Evolutionary conservation across 1,140 invertebrate species (phyloP), one percentile per base, ranked within the genome.

Genomic region (Phortica variegata): DNA sequence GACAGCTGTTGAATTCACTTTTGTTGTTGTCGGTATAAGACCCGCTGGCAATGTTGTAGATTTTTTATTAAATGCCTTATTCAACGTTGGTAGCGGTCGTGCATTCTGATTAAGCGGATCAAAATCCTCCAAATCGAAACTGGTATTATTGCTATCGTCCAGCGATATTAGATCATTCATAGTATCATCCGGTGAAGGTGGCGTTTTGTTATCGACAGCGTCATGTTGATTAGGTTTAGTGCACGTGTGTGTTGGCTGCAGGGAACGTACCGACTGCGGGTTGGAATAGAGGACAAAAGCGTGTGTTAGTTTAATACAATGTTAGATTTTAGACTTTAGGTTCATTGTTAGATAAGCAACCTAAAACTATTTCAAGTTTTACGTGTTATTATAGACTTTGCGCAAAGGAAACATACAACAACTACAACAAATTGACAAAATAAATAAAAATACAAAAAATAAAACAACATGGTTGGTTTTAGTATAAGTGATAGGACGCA

Each of bases 31-130:
- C 10, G 23, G 23, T 6, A 5, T 6, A 75, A 79, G 49, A 61
- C 73, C 66, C 62, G 66, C 54, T 61, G 62, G 46, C 77, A 81
- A 54, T 61, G 80, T 55, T 54, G 77, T 78, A 61, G 81, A 74
- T 46, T 65, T 73, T 39, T 49, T 71, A 40, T 77, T 79, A 43
- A 58, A 60, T 6, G 21, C 31, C 23, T 58, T 69, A 15, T 45
- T 51, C 9, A 69, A 18, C 20, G 60, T 39, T 2, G 73, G 73
- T 37, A 75, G 26, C 8, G 73, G 73, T 6, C 71, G 69, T 15
- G 73, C 73, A 56, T 74, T 76, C 49, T 74, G 73, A 54, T 76
- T 76, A 1, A 76, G 43, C 10, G 73, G 73, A 60, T 76, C 73
- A 18, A 76, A 76, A 32, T 76, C 73, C 47, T 75, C 73, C 45